Conservation (phyloP, 1,140 invertebrate species). For the Potamilus streckersoni region DNA sequence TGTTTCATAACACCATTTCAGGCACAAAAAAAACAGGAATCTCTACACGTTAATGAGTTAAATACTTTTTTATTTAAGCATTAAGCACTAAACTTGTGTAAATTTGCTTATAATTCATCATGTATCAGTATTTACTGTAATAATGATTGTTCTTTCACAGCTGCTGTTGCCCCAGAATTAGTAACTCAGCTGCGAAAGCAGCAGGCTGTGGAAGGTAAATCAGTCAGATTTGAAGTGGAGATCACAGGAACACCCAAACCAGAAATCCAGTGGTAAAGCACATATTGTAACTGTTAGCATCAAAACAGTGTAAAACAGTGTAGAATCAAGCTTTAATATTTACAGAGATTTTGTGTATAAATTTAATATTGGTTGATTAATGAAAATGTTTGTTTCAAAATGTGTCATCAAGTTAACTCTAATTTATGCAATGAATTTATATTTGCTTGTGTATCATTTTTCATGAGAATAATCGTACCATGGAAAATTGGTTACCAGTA, state of each 20-base stretch:
- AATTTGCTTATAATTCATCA: not conserved
- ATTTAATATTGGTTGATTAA: too few species aligned
- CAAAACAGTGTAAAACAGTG: not conserved
- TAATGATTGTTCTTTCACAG: slow-evolving; percentile 43
- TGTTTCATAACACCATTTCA: too few species aligned
- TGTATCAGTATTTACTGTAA: not conserved
- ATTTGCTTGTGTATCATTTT: too few species aligned
- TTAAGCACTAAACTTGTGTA: not conserved
- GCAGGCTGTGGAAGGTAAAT: slow-evolving; percentile 85
- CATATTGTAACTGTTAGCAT: not conserved
- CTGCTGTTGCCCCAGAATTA: slow-evolving; percentile 95
- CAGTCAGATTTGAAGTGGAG: slow-evolving; percentile 86
- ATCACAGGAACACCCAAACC: slow-evolving; percentile 92
- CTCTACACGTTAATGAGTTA: not conserved
- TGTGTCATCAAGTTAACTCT: too few species aligned
- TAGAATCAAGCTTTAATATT: too few species aligned
- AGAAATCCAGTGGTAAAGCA: slow-evolving; percentile 74
- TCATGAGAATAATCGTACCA: too few species aligned
- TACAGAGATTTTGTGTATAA: too few species aligned
- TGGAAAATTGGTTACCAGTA: too few species aligned
- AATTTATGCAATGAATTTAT: too few species aligned
- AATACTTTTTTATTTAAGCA: not conserved
- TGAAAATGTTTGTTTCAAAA: too few species aligned
- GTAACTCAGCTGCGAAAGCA: slow-evolving; percentile 81
- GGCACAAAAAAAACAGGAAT: too few species aligned